These are phyloP conservation scores for Arenaria interpres DNA, from an alignment of 2,113 vertebrate genomes.

Conservation along the genomic window DNA sequence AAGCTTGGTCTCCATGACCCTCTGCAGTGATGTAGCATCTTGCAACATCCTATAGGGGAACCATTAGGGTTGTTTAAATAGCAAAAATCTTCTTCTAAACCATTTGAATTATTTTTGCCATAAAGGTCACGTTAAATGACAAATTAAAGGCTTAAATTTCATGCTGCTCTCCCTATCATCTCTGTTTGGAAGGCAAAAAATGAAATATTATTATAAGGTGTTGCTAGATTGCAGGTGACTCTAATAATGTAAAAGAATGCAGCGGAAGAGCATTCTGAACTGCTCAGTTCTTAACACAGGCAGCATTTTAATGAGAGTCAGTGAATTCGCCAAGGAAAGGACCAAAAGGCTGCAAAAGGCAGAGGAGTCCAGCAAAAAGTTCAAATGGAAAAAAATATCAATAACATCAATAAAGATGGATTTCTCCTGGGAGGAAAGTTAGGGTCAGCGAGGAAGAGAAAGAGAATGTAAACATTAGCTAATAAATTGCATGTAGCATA, in stretches of 20 bases:
- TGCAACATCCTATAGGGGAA: neutral
- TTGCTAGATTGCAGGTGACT: neutral
- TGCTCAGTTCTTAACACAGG: neutral
- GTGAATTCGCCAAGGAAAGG: neutral
- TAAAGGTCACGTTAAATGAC: neutral
- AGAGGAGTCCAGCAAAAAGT: neutral
- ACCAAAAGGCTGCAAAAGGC: neutral
- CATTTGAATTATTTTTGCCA: neutral
- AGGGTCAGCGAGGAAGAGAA: neutral
- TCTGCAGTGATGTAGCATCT: neutral
- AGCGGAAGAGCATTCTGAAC: neutral
- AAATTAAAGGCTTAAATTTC: neutral
- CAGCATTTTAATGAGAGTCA: neutral
- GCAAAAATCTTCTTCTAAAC: neutral
- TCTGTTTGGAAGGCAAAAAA: neutral
- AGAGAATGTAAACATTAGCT: neutral
- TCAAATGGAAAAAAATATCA: neutral
- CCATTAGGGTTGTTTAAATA: neutral
- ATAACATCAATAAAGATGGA: neutral
- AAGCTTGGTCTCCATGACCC: neutral
- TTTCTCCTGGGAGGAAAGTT: neutral
- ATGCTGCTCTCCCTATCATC: neutral
- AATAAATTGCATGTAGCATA: neutral
- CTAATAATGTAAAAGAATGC: neutral
- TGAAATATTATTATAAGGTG: neutral